phyloP scores from a whole-genome alignment of 2,113 vertebrate species.

The Percina caprodes region DNA sequence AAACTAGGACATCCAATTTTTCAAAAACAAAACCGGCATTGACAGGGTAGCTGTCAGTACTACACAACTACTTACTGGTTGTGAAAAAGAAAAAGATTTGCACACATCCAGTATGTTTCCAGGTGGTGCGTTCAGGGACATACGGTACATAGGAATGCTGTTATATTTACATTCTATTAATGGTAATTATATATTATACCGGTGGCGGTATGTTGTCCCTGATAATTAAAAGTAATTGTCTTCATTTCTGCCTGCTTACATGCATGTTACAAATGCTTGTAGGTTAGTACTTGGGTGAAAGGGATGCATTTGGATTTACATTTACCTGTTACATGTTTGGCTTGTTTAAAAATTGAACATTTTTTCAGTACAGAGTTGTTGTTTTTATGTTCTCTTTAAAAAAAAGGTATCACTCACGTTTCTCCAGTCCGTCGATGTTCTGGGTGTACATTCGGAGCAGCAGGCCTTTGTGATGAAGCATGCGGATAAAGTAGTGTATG shows the following conservation, averaged over 20 bases:
- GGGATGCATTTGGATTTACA: neutral
- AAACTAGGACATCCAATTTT: neutral
- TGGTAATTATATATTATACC: neutral
- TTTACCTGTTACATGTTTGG: neutral
- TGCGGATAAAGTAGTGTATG: conserved; percentile 77
- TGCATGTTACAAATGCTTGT: neutral
- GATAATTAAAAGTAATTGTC: neutral
- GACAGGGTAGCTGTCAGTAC: neutral
- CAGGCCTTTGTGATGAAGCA: conserved; percentile 85
- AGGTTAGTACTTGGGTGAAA: neutral
- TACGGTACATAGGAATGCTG: neutral
- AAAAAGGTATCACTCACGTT: conserved; percentile 69
- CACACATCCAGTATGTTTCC: neutral
- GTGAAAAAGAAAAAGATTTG: neutral
- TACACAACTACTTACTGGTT: neutral
- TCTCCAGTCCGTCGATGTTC: conserved; percentile 88
- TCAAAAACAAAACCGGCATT: neutral
- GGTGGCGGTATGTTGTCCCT: neutral
- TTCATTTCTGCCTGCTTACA: neutral
- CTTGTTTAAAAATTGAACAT: too few species aligned
- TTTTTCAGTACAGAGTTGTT: neutral
- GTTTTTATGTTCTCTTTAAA: neutral
- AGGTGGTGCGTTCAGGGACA: neutral
- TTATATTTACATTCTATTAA: neutral
- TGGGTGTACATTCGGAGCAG: conserved; percentile 87